Base-by-base conservation (phyloP, 2,797 vertebrate species). In the Thalassophryne amazonica region DNA sequence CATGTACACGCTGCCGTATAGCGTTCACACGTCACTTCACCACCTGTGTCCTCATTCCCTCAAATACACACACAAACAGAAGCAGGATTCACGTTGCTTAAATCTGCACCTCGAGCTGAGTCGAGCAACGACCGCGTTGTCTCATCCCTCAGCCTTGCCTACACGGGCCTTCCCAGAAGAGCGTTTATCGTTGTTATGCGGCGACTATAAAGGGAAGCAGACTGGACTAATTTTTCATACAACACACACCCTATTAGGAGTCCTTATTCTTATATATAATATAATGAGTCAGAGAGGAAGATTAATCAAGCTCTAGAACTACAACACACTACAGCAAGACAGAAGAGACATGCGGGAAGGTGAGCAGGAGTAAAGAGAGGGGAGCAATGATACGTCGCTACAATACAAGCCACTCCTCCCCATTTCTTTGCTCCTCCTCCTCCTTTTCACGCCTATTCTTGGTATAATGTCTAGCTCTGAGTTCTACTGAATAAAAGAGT, bases 221-320 rank as follows among this genome's bases (percentile, higher is more conserved):
- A 88, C 76, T 84, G 81, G 84, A 88, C 82, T 85, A 68, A 64
- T 69, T 82, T 73, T 78, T 75, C 77, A 73, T 83, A 83, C 78
- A 76, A 87, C 73, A 87, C 80, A 88, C 85, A 86, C 84, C 89
- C 84, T 87, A 87, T 88, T 89, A 86, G 86, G 87, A 82, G 77
- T 88, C 88, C 78, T 84, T 90, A 84, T 85, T 87, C 61, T 84
- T 86, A 90, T 82, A 86, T 74, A 80, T 86, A 85, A 86, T 86
- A 89, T 81, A 81, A 85, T 73, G 77, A 85, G 71, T 88, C 81
- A 60, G 80, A 84, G 80, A 88, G 83, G 90, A 89, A 80, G 78
- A 83, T 88, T 86, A 86, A 75, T 88, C 81, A 76, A 89, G 85
- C 84, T 86, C 85, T 90, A 89, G 78, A 73, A 76, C 83, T 85